Base-by-base conservation (phyloP, 2,888 invertebrate species). In the Fragum sueziense region DNA sequence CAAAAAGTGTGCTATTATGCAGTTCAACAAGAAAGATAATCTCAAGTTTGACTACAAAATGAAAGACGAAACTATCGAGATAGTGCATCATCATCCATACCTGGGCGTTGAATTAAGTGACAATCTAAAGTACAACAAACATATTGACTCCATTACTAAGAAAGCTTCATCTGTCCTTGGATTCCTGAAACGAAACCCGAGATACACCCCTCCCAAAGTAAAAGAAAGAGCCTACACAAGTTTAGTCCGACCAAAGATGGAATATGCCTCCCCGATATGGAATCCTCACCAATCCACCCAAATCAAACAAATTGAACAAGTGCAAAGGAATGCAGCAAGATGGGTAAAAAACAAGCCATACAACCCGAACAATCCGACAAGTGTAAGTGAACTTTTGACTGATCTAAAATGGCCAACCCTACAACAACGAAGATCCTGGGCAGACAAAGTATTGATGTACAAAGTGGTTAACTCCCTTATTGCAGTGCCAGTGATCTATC, bases 31-130 rank as follows among this genome's bases (percentile, higher is more conserved):
- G 37, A 37, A 37, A 37, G 37, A 37, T 37, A 6, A 37, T 37
- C 37, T 37, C 14, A 14, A 6, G 7, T 70, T n/a, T 70, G 70
- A 70, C 29, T 70, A 70, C 25, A 70, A 70, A 57, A 54, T 52
- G 70, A 70, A 70, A 70, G 70, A 57, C n/a, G 70, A 70, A 37
- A 72, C 72, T 57, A 29, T 9, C 27, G 25, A 33, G 14, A 79
- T 68, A 22, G 34, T 22, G 29, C 29, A n/a, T 34, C 11, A 65
- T 14, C 34, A 37, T 33, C 34, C 31, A 3, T 65, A 65, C 22
- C 25, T 65, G 17, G 4, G 34, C 31, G 65, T 65, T 3, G 65
- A 65, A 65, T n/a, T 65, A 14, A 17, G 31, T n/a, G 34, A 34
- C 34, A 65, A 65, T 31, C 31, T 65, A 31, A 65, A 65, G 7